A percentile compares a stretch with the other conserved stretches of the same genome.
Evolutionary conservation across 1,140 invertebrate genomes (phyloP).

Genomic region (Cotesia vestalis): DNA sequence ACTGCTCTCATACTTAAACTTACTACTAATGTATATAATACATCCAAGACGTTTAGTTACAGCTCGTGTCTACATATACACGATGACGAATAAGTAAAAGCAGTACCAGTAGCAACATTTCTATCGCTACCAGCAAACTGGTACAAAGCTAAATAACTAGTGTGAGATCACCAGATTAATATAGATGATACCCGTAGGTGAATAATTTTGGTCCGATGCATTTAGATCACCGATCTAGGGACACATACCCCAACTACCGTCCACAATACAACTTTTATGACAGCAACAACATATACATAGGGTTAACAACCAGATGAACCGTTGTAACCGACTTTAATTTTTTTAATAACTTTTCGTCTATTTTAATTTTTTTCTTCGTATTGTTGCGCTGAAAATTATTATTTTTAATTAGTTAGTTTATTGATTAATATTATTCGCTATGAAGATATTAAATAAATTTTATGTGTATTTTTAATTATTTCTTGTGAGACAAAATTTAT

Average conservation of each 20-base stretch:
- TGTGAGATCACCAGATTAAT: constrained; percentile 43
- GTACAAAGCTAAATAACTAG: constrained; percentile 41
- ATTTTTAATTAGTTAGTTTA: no score
- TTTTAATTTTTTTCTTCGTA: no score
- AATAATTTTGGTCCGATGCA: neutral
- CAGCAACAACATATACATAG: neutral
- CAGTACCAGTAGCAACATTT: constrained; percentile 23
- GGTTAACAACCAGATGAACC: no score
- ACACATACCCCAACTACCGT: neutral
- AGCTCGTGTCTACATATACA: no score
- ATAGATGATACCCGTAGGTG: constrained; percentile 28
- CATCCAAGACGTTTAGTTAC: neutral
- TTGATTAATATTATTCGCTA: no score
- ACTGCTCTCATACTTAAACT: constrained; percentile 6
- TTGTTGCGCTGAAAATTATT: no score
- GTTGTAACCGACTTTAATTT: no score
- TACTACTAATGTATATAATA: constrained; percentile 22
- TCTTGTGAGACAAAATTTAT: no score
- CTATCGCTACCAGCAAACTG: constrained; percentile 28
- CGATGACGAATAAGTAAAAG: no score
- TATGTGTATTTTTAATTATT: no score
- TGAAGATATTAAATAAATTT: no score
- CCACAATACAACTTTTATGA: neutral
- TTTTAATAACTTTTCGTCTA: no score
- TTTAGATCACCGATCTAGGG: neutral